phyloP scores from a whole-genome alignment of 2,113 vertebrate genomes.

The Nipponia nippon region DNA sequence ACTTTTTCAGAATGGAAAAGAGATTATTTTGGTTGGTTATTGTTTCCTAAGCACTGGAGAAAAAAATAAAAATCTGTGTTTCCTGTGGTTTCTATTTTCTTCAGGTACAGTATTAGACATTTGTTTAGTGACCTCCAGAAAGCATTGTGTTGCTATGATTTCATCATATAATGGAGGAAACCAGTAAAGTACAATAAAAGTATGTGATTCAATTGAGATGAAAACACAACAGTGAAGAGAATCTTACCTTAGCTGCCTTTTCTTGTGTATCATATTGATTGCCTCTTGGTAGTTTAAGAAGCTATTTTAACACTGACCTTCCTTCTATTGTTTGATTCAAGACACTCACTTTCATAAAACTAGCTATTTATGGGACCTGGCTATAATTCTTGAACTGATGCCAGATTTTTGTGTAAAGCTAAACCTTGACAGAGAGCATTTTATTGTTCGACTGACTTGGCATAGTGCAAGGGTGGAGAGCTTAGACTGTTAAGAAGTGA shows the following conservation, averaged over 20 bases:
- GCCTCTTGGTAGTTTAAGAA: neutral
- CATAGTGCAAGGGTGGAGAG: conserved; percentile 9
- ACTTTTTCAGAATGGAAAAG: neutral
- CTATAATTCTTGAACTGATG: neutral
- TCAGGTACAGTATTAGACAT: neutral
- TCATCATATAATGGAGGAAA: neutral
- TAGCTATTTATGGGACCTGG: conserved; percentile 56
- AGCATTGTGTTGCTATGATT: neutral
- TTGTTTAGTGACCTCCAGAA: neutral
- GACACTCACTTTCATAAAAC: conserved; percentile 52
- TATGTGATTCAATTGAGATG: neutral
- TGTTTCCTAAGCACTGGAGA: neutral
- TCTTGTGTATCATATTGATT: neutral
- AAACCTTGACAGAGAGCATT: conserved; percentile 16
- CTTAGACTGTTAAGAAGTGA: neutral
- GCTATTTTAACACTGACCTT: conserved; percentile 56
- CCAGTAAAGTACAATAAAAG: neutral
- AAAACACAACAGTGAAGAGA: neutral
- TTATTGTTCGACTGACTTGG: conserved; percentile 55
- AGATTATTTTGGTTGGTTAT: neutral
- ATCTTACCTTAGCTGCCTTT: conserved; percentile 27
- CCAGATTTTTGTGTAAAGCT: conserved; percentile 36
- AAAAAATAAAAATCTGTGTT: neutral
- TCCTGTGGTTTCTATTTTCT: neutral
- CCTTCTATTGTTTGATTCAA: conserved; percentile 63